Evolutionary conservation across 2,113 vertebrate genomes (phyloP).

Genomic region (Microcebus murinus): DNA sequence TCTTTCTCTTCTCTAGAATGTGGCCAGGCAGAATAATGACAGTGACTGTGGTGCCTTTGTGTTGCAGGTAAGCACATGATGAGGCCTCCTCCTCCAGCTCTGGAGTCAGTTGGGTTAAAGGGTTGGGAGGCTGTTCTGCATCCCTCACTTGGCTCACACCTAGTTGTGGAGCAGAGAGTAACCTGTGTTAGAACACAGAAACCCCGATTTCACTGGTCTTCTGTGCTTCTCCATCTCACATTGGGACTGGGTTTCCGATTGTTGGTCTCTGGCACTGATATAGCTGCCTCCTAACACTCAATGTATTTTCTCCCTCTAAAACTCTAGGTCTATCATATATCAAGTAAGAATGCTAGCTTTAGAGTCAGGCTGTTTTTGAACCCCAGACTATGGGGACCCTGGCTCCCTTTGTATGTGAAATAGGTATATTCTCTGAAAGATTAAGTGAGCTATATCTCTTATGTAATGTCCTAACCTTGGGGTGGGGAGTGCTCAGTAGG

Average conservation of each 20-base stretch:
- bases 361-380: conserved; percentile 5
- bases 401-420: conserved; percentile 11
- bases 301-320: background rate
- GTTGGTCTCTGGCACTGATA: background rate
- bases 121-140: background rate
- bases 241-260: background rate
- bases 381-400: background rate
- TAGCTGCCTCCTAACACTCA: background rate
- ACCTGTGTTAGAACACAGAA: background rate
- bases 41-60: conserved; percentile 96
- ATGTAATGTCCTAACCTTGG: background rate
- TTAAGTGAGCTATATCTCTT: background rate
- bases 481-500: background rate
- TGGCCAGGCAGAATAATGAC: conserved; percentile 96
- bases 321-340: background rate
- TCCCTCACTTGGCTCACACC: background rate
- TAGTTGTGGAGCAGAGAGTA: background rate
- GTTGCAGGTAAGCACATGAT: conserved; percentile 89
- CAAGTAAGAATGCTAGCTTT: background rate
- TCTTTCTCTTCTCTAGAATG: conserved; percentile 86
- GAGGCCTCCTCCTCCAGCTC: too few relatives aligned
- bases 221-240: background rate
- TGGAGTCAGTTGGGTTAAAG: background rate
- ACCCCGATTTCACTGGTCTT: background rate
- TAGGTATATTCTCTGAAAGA: conserved; percentile 24